phyloP scores from a whole-genome alignment of 2,113 vertebrate species.

The Pantherophis guttatus region DNA sequence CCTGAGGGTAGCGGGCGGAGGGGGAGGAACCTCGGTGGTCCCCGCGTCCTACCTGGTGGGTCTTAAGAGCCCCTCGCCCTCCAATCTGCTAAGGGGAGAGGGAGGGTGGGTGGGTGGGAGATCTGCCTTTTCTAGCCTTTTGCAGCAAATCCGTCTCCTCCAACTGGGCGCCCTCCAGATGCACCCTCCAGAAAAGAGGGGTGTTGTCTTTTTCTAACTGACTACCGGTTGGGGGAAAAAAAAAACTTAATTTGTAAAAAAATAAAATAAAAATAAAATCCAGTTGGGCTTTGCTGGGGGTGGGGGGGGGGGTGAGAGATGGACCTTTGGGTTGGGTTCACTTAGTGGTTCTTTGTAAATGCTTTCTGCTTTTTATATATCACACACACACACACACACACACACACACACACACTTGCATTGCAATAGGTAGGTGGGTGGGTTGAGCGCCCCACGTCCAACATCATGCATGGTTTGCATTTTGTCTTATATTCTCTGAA shows the following conservation, averaged over 20 bases:
- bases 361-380: neutral
- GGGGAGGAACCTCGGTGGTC: neutral
- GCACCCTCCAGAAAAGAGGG: neutral
- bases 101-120: too few species aligned
- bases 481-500: neutral
- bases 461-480: neutral
- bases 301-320: neutral
- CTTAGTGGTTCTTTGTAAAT: neutral
- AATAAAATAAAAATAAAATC: too few species aligned
- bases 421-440: neutral
- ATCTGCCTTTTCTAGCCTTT: neutral
- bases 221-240: neutral
- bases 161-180: neutral
- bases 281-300: neutral
- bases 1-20: neutral
- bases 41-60: neutral
- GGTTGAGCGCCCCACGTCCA: neutral
- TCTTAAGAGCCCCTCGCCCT: neutral
- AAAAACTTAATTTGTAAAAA: neutral
- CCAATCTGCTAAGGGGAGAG: too few species aligned
- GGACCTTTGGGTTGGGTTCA: neutral
- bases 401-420: too few species aligned
- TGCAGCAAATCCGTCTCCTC: neutral
- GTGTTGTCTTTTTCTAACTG: neutral
- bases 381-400: too few species aligned